These are phyloP conservation scores for Hipposideros larvatus DNA, from an alignment of 2,797 vertebrate species.

Conservation along the genomic window DNA sequence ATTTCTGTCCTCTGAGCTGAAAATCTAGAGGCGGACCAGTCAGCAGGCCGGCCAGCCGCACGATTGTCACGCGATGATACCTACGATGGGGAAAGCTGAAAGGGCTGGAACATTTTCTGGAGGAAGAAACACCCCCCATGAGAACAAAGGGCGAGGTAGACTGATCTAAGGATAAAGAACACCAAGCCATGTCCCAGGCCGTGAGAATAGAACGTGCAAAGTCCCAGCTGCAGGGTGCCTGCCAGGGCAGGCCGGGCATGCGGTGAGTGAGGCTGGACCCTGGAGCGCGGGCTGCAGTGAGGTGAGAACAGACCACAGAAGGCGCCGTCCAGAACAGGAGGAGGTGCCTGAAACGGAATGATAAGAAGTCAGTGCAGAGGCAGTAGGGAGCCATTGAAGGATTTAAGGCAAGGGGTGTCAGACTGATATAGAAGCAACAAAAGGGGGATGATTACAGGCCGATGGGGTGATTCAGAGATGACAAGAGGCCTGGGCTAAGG, in stretches of 20 bases:
- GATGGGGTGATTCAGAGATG: not conserved
- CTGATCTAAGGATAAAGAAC: not conserved
- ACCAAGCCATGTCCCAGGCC: not conserved
- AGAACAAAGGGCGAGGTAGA: not conserved
- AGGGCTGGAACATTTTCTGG: not conserved
- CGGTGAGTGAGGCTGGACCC: not conserved
- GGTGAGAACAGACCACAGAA: not conserved
- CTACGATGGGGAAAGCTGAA: not conserved
- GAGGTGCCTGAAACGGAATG: not conserved
- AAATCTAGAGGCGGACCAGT: not conserved
- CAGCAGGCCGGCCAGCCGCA: not conserved
- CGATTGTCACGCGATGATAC: rapidly evolving
- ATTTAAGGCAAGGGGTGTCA: not conserved
- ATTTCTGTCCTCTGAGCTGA: not conserved
- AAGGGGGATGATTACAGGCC: not conserved
- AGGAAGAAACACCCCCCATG: not conserved
- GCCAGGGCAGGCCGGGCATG: not conserved
- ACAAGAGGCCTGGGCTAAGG: not conserved
- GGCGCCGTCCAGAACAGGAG: rapidly evolving
- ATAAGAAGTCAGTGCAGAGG: not conserved
- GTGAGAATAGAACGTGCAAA: not conserved
- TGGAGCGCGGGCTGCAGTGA: not conserved
- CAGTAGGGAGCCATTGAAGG: not conserved
- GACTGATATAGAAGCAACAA: not conserved
- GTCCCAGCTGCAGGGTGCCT: not conserved